Base-by-base conservation (phyloP, 1,140 invertebrate genomes). In the Drosophila kikkawai region DNA sequence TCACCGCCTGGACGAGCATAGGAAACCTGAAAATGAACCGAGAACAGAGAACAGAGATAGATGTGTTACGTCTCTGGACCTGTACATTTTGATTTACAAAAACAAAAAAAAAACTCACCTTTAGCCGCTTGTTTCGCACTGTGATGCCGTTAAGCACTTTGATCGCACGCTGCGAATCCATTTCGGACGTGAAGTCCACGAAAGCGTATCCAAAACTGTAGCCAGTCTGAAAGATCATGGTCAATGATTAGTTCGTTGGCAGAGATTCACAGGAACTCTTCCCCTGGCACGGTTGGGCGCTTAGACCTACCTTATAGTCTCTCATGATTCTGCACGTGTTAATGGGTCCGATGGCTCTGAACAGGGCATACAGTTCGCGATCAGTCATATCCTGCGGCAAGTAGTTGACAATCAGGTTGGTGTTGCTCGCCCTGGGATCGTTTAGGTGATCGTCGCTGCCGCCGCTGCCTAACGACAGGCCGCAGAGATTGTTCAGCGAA, bases 201-300 rank as follows among this genome's bases (percentile, higher is more conserved):
- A 99, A 99, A 19, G 98, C 98, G 93, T 98, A 99, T 15, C 98
- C 98, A 93, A 97, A 99, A 93, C 97, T 98, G 93, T 99, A 99
- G 26, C 97, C 97, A 93, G 97, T 98, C 95, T 97, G 94, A 93
- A 58, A 58, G 37, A 59, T 22, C 22, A 22, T 13, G 4, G 47
- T 39, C 26, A 39, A 13, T 8, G 5, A 41, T 37, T 13, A 37
- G 32, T 34, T 17, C 0, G 48, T 17, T 17, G 34, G 11, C 1
- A 29, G 15, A 32, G 9, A 51, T 17, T 51, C 1, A 7, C 12
- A 0, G 0, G 8, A 51, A 32, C n/a, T 1, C 15, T 2, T 29
- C 1, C 9, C 9, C 36, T 36, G 32, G 32, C 32, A 8, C 8
- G 11, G 12, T 29, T 50, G 26, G 1, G 22, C 0, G 22, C 13